These are phyloP conservation scores for Bombus balteatus DNA, from an alignment of 1,140 invertebrate genomes.

Conservation along the genomic window DNA sequence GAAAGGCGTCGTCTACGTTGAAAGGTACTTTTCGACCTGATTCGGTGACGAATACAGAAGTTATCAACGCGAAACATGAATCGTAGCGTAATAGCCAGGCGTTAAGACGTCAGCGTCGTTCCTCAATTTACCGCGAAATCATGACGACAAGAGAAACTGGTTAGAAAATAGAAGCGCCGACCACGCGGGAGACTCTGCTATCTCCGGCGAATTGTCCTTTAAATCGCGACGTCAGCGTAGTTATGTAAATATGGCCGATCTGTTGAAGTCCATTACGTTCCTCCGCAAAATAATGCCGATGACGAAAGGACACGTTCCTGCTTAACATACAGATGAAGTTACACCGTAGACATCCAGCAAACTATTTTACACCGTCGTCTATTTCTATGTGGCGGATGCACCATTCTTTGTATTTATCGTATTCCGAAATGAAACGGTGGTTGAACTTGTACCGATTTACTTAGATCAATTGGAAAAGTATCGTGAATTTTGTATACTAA, in stretches of 20 bases:
- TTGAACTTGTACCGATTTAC: neutral
- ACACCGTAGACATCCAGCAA: neutral
- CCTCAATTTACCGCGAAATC: conserved; percentile 18
- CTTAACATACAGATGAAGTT: conserved; percentile 4
- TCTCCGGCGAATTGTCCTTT: conserved; percentile 60
- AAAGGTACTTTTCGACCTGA: neutral
- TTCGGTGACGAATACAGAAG: conserved; percentile 1
- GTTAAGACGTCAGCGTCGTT: neutral
- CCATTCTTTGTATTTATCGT: neutral
- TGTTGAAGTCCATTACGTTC: neutral
- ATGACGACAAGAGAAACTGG: neutral
- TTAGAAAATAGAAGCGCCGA: neutral
- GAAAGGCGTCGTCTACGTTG: conserved; percentile 22
- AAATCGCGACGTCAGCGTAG: conserved; percentile 58
- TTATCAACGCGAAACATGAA: conserved; percentile 25
- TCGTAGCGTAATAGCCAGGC: neutral
- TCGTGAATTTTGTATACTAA: neutral
- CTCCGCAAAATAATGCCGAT: no score
- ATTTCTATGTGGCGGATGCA: neutral
- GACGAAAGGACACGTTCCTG: neutral
- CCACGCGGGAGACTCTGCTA: conserved; percentile 51
- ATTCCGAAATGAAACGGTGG: neutral
- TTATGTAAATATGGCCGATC: conserved; percentile 65
- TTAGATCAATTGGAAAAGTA: neutral
- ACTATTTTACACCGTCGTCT: neutral